A percentile compares a stretch with the other conserved stretches of the same genome.
Evolutionary conservation across 92 coral and sea anemone genomes (phyloP).

Genomic region (Micromussa lordhowensis): DNA sequence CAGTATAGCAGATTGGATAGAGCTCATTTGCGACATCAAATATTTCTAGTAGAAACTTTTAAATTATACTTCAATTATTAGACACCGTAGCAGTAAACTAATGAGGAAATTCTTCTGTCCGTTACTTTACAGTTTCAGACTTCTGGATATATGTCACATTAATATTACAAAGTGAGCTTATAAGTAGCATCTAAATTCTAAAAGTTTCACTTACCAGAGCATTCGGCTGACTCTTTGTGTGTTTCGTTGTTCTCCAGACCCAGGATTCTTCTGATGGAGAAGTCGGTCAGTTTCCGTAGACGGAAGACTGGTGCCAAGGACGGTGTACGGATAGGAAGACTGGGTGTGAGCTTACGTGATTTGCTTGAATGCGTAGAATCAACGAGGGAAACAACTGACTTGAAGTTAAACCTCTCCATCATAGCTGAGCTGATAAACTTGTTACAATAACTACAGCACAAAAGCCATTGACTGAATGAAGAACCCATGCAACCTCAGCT

Average conservation of each 20-base stretch:
- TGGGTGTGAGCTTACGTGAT: not conserved
- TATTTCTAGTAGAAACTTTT: too few species aligned
- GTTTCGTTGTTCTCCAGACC: conserved; percentile 16
- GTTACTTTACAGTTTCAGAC: too few species aligned
- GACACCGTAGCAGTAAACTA: too few species aligned
- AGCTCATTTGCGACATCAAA: too few species aligned
- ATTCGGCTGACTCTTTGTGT: not conserved
- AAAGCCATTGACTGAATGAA: not conserved
- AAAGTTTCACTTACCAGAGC: conserved; percentile 1
- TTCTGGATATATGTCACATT: not conserved
- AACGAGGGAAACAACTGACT: conserved; percentile 8
- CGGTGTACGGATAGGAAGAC: not conserved
- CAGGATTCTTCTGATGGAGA: conserved; percentile 40
- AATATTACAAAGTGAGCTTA: not conserved
- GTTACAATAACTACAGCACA: not conserved
- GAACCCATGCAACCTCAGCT: not conserved
- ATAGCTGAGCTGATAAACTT: not conserved
- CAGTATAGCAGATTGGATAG: too few species aligned
- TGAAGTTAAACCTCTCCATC: not conserved
- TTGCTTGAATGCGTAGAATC: not conserved
- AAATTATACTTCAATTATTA: too few species aligned
- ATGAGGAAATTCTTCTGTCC: too few species aligned
- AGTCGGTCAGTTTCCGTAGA: conserved; percentile 1
- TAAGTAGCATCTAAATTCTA: not conserved
- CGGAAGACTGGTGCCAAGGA: not conserved